Evolutionary conservation across 1,140 invertebrate genomes (phyloP), one percentile per base, ranked within the genome.

Genomic region (Bombus sylvicola): DNA sequence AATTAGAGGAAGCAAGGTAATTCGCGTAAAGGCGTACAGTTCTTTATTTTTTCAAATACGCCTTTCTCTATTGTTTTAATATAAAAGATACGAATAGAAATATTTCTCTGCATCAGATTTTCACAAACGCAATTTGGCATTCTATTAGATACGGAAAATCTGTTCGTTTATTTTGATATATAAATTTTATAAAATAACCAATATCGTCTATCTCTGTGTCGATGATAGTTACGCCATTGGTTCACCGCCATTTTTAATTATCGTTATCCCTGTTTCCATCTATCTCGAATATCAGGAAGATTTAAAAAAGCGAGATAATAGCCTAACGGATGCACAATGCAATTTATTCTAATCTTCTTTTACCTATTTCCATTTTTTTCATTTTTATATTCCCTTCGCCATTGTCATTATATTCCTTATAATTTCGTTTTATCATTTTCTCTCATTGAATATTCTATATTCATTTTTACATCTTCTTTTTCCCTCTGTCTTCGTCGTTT

Each of bases 271-370:
- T 39, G 39, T 28, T 28, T 28, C n/a, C 10, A 15, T 76, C 1
- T 18, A 22, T n/a, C 37, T 53, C 9, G 75, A 59, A 12, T 59
- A 59, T 9, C 28, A 31, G 2, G 8, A 22, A 34, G 53, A 25
- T 31, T 59, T 53, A 15, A 31, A 72, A 57, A 72, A 72, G 18
- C 69, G 25, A 28, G 10, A 9, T 31, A 72, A 81, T 62, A 43
- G 37, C 22, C 39, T 59, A 81, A 62, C 72, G 43, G 22, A 59
- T 34, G 53, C 15, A 41, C 28, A 12, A 37, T 72, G 68, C 53
- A 81, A 73, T 81, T 81, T 81, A 72, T 81, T 72, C 53, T 31
- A 73, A 81, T 59, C 37, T 12, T 13, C 15, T 37, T 31, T 12
- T 12, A 28, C 1, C 47, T 43, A 59, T 59, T 72, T 59, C 4